Percentiles rank a stretch among this genome's conserved stretches.
phyloP scores from a whole-genome alignment of 2,113 vertebrate species.

The Nothocercus julius region DNA sequence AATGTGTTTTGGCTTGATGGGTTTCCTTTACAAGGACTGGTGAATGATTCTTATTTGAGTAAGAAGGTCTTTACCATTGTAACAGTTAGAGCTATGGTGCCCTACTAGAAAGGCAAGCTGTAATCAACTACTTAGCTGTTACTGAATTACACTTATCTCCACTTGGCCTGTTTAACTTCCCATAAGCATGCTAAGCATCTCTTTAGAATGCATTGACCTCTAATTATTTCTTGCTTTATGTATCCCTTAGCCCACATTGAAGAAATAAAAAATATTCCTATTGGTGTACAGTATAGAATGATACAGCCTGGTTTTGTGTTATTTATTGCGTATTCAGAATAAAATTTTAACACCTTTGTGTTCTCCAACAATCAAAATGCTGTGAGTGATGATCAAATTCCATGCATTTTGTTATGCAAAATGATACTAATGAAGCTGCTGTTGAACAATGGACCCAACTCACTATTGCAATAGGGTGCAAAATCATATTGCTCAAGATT shows the following conservation, averaged over 20 bases:
- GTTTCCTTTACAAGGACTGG: not conserved
- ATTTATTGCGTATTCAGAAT: not conserved
- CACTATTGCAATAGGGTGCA: not conserved
- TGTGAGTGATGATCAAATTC: not conserved
- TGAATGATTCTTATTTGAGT: not conserved
- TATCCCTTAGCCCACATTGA: constrained; percentile 59
- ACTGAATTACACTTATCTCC: constrained; percentile 52
- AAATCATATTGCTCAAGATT: not conserved
- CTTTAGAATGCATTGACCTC: constrained; percentile 60
- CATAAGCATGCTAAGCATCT: constrained; percentile 59
- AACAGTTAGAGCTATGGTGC: not conserved
- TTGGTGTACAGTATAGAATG: not conserved
- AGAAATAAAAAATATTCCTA: constrained; percentile 2
- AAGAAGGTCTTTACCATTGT: not conserved
- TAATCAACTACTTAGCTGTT: constrained; percentile 56
- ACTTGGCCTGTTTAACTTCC: constrained; percentile 46
- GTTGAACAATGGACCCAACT: constrained; percentile 11
- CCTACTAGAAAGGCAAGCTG: not conserved
- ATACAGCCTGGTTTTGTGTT: not conserved
- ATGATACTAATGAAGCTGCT: constrained; percentile 8
- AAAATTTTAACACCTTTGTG: not conserved
- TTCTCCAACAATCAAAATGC: constrained; percentile 2
- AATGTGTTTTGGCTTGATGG: not conserved
- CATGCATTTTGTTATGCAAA: not conserved
- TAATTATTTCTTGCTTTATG: constrained; percentile 62